Evolutionary conservation across 2,888 invertebrate genomes (phyloP).

Genomic region (Charanyca ferruginea): DNA sequence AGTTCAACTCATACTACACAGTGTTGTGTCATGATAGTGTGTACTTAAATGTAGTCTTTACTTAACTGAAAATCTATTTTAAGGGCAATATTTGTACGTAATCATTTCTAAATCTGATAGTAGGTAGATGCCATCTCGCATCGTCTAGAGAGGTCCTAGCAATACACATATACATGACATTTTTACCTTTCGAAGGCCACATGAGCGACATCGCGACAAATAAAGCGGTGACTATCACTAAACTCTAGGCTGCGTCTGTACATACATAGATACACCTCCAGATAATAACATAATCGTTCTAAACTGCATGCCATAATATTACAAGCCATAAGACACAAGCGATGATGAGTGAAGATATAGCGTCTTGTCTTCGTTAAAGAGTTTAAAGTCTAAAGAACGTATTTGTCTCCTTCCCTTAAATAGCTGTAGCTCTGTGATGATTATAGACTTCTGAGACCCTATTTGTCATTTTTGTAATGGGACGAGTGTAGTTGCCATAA

Average conservation of each 20-base stretch:
- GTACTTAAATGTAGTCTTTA: neutral
- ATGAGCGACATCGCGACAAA: slow-evolving; percentile 21
- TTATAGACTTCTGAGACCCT: slow-evolving; percentile 6
- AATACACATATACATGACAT: slow-evolving; percentile 3
- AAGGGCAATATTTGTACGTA: slow-evolving; percentile 6
- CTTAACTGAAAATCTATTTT: neutral
- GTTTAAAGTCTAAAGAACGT: neutral
- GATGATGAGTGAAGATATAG: slow-evolving; percentile 28
- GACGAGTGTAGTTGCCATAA: neutral
- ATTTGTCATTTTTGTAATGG: slow-evolving; percentile 5
- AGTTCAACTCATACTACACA: neutral
- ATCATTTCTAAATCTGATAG: slow-evolving; percentile 18
- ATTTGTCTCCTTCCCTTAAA: neutral
- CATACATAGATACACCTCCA: slow-evolving; percentile 12
- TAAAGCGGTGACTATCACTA: slow-evolving; percentile 27
- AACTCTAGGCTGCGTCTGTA: slow-evolving; percentile 15
- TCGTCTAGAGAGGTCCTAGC: slow-evolving; percentile 31
- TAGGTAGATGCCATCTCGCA: slow-evolving; percentile 11
- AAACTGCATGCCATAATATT: slow-evolving; percentile 16
- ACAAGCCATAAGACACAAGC: slow-evolving; percentile 16
- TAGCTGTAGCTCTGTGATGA: neutral
- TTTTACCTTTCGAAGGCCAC: slow-evolving; percentile 50
- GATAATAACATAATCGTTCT: slow-evolving; percentile 35
- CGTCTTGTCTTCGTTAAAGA: neutral
- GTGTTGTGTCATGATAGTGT: neutral